phyloP scores from a whole-genome alignment of 2,113 vertebrate species.

The Leptobrachium ailaonicum region DNA sequence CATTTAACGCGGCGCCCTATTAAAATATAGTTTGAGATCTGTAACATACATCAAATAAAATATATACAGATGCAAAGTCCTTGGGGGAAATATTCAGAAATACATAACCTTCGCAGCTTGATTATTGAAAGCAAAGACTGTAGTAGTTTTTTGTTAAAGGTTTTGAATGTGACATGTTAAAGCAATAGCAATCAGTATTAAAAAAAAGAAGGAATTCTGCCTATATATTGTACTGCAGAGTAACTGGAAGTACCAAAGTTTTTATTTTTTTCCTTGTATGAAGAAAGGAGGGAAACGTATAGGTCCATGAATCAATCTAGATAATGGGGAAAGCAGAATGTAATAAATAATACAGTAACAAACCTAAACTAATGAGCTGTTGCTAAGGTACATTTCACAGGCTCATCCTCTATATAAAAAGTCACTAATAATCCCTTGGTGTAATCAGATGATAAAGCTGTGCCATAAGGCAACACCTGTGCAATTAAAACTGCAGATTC shows the following conservation, averaged over 20 bases:
- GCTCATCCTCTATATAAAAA: conserved; percentile 92
- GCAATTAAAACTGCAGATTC: conserved; percentile 96
- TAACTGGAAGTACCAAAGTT: conserved; percentile 62
- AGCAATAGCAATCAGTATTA: conserved; percentile 60
- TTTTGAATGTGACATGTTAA: conserved; percentile 31
- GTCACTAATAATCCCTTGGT: conserved; percentile 95
- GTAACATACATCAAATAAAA: background rate
- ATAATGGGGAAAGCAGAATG: conserved; percentile 91
- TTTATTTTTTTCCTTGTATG: conserved; percentile 65
- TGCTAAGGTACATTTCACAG: conserved; percentile 93
- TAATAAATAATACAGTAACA: conserved; percentile 99
- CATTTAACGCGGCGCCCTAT: background rate
- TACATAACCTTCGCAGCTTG: background rate
- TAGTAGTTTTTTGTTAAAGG: background rate
- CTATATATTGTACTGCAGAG: conserved; percentile 61
- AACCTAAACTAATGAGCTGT: conserved; percentile 98
- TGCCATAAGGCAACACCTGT: conserved; percentile 99
- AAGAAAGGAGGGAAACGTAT: conserved; percentile 74
- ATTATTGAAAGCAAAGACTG: background rate
- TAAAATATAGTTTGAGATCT: background rate
- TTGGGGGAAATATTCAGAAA: background rate
- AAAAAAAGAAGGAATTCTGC: conserved; percentile 53
- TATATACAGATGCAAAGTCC: background rate
- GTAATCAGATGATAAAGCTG: conserved; percentile 96
- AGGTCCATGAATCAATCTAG: conserved; percentile 96